These are phyloP conservation scores for Martes martes DNA, from an alignment of 2,113 vertebrate species.

Conservation along the genomic window DNA sequence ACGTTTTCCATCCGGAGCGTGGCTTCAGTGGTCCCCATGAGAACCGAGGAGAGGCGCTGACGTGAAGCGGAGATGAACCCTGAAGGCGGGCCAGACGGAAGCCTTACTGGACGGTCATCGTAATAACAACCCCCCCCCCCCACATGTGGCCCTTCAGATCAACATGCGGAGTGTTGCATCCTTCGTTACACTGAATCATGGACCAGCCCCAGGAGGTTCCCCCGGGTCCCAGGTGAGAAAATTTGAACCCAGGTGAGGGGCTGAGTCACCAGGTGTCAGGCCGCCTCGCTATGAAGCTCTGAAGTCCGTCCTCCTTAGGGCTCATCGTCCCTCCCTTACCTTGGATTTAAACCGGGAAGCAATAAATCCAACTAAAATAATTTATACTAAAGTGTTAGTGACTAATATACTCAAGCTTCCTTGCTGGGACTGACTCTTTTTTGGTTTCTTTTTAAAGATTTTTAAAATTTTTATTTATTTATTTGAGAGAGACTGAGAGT, in stretches of 20 bases:
- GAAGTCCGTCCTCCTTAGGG: background rate
- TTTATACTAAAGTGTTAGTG: background rate
- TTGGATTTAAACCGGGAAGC: background rate
- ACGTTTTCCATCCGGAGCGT: slow-evolving; percentile 92
- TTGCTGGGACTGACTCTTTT: background rate
- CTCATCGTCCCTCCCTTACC: rapidly evolving
- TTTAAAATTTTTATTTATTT: too few species aligned
- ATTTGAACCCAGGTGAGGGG: background rate
- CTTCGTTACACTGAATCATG: rapidly evolving
- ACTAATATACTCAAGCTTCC: background rate
- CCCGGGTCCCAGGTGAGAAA: background rate
- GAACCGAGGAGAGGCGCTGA: background rate
- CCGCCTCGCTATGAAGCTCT: background rate
- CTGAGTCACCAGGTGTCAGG: background rate
- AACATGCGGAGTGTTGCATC: background rate
- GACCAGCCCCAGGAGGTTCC: background rate
- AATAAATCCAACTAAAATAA: background rate
- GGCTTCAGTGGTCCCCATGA: slow-evolving; percentile 92
- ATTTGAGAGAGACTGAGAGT: too few species aligned
- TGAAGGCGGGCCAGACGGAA: background rate
- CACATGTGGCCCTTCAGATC: background rate
- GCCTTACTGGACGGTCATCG: background rate
- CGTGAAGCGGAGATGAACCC: background rate
- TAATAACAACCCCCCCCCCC: rapidly evolving
- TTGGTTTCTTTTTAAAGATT: too few species aligned